These are phyloP conservation scores for Loriculus beryllinus DNA, from an alignment of 2,797 vertebrate species.

Conservation along the genomic window DNA sequence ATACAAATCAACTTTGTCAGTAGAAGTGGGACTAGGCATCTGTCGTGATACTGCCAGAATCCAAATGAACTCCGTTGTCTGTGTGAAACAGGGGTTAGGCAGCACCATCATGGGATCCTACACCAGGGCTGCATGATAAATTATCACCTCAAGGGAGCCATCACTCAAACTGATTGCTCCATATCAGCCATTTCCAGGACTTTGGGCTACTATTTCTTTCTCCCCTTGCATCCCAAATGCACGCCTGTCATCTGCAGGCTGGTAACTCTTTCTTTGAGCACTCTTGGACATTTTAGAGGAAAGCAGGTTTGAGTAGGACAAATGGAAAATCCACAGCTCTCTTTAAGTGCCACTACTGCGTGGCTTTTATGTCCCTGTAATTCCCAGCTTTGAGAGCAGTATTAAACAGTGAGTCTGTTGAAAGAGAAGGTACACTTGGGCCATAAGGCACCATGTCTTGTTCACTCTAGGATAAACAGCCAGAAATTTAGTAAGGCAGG, in stretches of 20 bases:
- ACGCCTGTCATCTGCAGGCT: conserved; percentile 71
- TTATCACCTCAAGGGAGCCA: conserved; percentile 83
- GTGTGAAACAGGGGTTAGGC: conserved; percentile 71
- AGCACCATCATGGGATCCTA: conserved; percentile 58
- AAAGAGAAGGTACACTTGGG: neutral
- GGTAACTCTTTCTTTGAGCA: conserved; percentile 43
- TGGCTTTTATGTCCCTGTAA: conserved; percentile 15
- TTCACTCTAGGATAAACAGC: neutral
- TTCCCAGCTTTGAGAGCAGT: conserved; percentile 1
- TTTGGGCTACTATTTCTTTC: conserved; percentile 80
- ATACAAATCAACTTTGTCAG: conserved; percentile 62
- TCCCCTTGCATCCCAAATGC: conserved; percentile 50
- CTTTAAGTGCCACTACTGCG: conserved; percentile 17
- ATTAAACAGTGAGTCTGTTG: neutral
- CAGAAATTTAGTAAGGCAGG: neutral
- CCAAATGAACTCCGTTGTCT: conserved; percentile 75
- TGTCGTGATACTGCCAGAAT: conserved; percentile 56
- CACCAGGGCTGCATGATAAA: conserved; percentile 84
- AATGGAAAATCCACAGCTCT: conserved; percentile 42
- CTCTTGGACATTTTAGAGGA: conserved; percentile 42
- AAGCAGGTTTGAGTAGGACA: conserved; percentile 55
- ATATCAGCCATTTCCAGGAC: conserved; percentile 84
- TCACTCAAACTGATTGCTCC: conserved; percentile 86
- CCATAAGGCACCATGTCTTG: rapidly evolving
- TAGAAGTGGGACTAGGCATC: conserved; percentile 36